A percentile compares a stretch with the other conserved stretches of the same genome.
Evolutionary conservation across 2,113 vertebrate genomes (phyloP).

Genomic region (Bungarus multicinctus): DNA sequence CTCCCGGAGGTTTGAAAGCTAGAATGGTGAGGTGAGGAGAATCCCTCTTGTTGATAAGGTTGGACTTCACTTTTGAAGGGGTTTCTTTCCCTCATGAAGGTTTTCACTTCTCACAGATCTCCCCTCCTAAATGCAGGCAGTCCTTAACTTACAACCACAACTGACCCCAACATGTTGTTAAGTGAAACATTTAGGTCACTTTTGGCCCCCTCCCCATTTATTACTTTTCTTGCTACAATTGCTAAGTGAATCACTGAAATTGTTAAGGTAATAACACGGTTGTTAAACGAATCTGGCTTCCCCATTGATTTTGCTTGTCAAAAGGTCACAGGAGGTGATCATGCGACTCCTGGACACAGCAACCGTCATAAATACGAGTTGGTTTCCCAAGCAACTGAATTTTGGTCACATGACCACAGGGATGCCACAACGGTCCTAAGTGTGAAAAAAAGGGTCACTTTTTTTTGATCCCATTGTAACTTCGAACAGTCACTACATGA

Average conservation of each 20-base stretch:
- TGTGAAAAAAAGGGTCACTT: background rate
- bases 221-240: background rate
- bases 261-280: background rate
- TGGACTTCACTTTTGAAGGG: background rate
- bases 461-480: background rate
- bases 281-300: background rate
- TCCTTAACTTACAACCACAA: background rate
- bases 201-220: background rate
- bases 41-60: background rate
- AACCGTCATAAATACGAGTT: background rate
- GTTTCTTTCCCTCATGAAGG: background rate
- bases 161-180: background rate
- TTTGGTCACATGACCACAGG: background rate
- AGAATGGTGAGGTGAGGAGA: too few species aligned
- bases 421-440: background rate
- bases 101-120: background rate
- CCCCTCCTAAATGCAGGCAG: background rate
- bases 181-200: background rate
- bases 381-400: background rate
- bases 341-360: background rate
- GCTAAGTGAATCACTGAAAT: background rate
- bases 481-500: background rate
- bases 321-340: background rate
- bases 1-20: background rate
- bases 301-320: background rate